Percentiles rank a stretch among this genome's conserved stretches.
These are phyloP conservation scores for Lytechinus pictus DNA, from an alignment of 35 echinoderm and acorn worm species.

Conservation along the genomic window DNA sequence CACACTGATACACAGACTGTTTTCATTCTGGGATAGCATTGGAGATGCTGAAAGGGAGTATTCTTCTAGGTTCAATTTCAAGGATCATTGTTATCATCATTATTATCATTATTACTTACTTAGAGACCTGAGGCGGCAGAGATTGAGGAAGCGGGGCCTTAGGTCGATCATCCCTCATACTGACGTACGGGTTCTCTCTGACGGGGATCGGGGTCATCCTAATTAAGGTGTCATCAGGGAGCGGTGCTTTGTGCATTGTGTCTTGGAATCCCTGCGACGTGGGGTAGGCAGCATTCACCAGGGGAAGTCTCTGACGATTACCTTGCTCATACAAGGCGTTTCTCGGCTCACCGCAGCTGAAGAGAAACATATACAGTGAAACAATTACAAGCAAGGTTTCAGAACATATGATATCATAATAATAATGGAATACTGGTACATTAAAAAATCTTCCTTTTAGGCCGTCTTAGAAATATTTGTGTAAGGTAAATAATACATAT, in stretches of 20 bases:
- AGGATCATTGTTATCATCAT: too few relatives aligned
- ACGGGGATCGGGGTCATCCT: not conserved
- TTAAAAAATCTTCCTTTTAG: too few relatives aligned
- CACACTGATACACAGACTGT: too few relatives aligned
- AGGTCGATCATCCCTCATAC: not conserved
- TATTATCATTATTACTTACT: not conserved
- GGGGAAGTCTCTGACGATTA: not conserved
- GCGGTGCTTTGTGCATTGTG: not conserved
- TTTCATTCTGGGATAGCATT: too few relatives aligned
- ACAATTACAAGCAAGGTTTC: too few relatives aligned
- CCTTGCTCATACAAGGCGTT: constrained; percentile 38
- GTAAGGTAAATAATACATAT: too few relatives aligned
- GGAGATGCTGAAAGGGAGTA: too few relatives aligned
- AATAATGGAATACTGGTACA: too few relatives aligned
- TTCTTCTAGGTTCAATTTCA: too few relatives aligned
- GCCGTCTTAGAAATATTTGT: too few relatives aligned
- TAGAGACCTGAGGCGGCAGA: not conserved
- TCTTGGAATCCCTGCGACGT: not conserved
- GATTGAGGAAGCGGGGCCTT: not conserved
- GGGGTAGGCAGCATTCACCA: constrained; percentile 3
- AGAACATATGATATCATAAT: too few relatives aligned
- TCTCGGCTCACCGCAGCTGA: constrained; percentile 43
- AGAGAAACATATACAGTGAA: not conserved
- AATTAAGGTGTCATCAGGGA: not conserved
- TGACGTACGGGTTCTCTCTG: not conserved